Base-by-base conservation (phyloP, 2,888 invertebrate species). In the Diploptera punctata region DNA sequence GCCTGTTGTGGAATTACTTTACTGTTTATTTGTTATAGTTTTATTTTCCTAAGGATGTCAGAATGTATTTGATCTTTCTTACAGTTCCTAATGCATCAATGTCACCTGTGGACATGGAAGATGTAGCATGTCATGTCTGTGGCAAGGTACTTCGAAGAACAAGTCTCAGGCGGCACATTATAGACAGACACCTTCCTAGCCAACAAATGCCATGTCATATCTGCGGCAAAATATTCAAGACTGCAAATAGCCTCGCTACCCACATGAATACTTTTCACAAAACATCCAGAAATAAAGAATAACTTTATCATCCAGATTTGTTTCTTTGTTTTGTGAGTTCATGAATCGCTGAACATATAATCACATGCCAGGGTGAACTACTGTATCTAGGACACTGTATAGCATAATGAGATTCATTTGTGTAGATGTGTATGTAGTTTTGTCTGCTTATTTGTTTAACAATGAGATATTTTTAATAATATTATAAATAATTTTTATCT, bases 131-230 rank as follows among this genome's bases (percentile, higher is more conserved):
- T 49, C 61, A 38, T 44, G 52, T 73, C 31, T 76, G 76, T 73
- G 75, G 75, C 24, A 75, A 75, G 57, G 67, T 73, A 67, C 72
- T 76, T 52, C 65, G 75, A 52, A 72, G 70, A 54, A 71, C 73
- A n/a, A 76, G 75, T 71, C 73, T 76, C 21, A 69, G 72, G 44
- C 73, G 75, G 29, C 76, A 76, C 61, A 71, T 75, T 61, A 54
- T 68, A 24, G 76, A 76, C 68, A 71, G 74, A 4, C 76, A 76
- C 62, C 65, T 49, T 18, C 74, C 75, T n/a, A 67, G 60, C 54
- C 74, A 75, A 33, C 70, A 69, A 24, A 65, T 68, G 33, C 57
- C 62, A n/a, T 74, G 73, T 54, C 18, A 62, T 29, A 31, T 65
- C 29, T 74, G 73, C 52, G 44, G 67, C 26, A 74, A 71, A 54